These are phyloP conservation scores for Cheilosia urbana DNA, from an alignment of 2,888 invertebrate genomes.

Conservation along the genomic window DNA sequence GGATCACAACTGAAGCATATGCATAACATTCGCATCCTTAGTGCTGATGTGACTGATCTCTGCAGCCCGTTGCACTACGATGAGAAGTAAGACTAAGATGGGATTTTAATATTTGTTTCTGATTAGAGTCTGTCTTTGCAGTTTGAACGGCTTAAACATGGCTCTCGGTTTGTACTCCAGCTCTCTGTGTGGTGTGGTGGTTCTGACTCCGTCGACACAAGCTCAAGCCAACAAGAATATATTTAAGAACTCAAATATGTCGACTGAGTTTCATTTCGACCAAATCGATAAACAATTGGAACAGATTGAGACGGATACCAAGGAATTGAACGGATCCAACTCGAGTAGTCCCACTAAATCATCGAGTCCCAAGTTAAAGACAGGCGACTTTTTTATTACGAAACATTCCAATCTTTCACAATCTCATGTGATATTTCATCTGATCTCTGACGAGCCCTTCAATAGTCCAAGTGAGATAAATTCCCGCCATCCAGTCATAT, in stretches of 20 bases:
- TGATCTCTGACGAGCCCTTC: constrained; percentile 93
- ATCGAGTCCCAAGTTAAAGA: constrained; percentile 86
- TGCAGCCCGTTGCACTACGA: constrained; percentile 86
- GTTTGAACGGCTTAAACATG: constrained; percentile 89
- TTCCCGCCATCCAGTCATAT: constrained; percentile 96
- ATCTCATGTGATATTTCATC: constrained; percentile 97
- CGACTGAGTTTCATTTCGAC: constrained; percentile 97
- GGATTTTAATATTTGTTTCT: background rate
- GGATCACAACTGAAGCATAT: constrained; percentile 99
- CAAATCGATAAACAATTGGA: constrained; percentile 93
- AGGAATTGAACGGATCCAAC: constrained; percentile 81
- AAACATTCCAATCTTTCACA: constrained; percentile 97
- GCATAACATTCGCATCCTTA: constrained; percentile 97
- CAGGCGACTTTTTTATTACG: constrained; percentile 94
- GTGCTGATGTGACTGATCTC: constrained; percentile 92
- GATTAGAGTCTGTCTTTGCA: constrained; percentile 58
- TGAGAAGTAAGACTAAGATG: constrained; percentile 78
- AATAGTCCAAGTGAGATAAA: constrained; percentile 92
- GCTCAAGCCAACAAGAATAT: constrained; percentile 82
- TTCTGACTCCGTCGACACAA: constrained; percentile 86
- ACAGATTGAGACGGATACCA: constrained; percentile 86
- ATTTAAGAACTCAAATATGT: constrained; percentile 84
- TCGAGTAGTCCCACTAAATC: constrained; percentile 82
- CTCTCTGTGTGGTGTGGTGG: constrained; percentile 94
- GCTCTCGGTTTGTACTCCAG: constrained; percentile 96